Conservation (phyloP, 2,113 vertebrate species). For the Hyperoodon ampullatus region DNA sequence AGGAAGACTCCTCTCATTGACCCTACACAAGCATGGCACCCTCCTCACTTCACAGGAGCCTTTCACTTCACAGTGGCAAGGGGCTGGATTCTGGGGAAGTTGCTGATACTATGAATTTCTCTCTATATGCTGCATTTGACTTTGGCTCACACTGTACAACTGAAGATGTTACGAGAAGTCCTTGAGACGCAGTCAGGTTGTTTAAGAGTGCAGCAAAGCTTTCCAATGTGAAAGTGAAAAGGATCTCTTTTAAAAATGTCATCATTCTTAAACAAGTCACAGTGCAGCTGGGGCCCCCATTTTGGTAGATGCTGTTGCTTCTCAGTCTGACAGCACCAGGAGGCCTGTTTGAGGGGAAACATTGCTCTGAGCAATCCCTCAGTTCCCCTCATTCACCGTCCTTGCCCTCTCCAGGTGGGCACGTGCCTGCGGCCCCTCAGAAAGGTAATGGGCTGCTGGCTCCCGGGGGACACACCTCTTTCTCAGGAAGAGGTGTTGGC, state of each 20-base stretch:
- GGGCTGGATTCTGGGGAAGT: not conserved
- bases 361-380: not conserved
- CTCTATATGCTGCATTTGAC: not conserved
- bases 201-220: not conserved
- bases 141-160: not conserved
- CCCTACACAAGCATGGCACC: not conserved
- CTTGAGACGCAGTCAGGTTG: not conserved
- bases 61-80: not conserved
- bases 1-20: conserved; percentile 47
- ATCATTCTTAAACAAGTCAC: not conserved
- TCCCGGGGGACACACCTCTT: not conserved
- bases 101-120: not conserved
- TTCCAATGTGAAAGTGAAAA: not conserved
- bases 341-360: not conserved
- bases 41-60: not conserved
- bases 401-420: not conserved
- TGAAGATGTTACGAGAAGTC: not conserved
- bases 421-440: not conserved
- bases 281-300: not conserved
- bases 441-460: conserved; percentile 19
- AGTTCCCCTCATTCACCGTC: not conserved
- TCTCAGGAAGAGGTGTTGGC: conserved; percentile 3
- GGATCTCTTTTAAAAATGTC: conserved; percentile 27
- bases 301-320: not conserved
- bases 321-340: not conserved